phyloP scores from a whole-genome alignment of 2,113 vertebrate genomes.

The Pelecanoides urinatrix region DNA sequence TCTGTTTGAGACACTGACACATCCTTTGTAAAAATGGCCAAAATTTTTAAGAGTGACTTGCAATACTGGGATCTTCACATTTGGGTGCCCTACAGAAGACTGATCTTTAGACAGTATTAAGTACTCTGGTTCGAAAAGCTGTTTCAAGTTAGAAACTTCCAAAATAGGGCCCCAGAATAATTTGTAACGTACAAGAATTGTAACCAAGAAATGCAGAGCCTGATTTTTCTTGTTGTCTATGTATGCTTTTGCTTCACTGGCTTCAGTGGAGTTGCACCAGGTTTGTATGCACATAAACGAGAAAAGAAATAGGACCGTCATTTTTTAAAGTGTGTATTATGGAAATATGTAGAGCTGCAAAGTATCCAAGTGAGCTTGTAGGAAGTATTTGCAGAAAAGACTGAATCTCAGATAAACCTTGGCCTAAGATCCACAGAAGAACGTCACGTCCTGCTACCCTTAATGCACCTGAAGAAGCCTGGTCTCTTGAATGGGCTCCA shows the following conservation, averaged over 20 bases:
- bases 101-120: constrained; percentile 8
- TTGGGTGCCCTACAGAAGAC: not conserved
- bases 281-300: not conserved
- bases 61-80: not conserved
- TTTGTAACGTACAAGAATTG: not conserved
- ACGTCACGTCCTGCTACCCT: not conserved
- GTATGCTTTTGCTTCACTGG: not conserved
- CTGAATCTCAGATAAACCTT: not conserved
- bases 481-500: not conserved
- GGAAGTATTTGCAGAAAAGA: not conserved
- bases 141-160: constrained; percentile 34
- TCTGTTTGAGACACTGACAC: constrained; percentile 28
- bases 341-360: not conserved
- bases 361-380: not conserved
- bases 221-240: not conserved
- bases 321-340: not conserved
- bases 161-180: constrained; percentile 18
- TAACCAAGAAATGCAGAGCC: not conserved
- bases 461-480: not conserved
- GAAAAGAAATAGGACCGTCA: not conserved
- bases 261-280: not conserved
- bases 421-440: not conserved
- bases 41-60: constrained; percentile 34
- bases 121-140: not conserved
- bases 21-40: constrained; percentile 59